Evolutionary conservation across 2,113 vertebrate species (phyloP), one percentile per base, ranked within the genome.

Genomic region (Maccullochella peelii): DNA sequence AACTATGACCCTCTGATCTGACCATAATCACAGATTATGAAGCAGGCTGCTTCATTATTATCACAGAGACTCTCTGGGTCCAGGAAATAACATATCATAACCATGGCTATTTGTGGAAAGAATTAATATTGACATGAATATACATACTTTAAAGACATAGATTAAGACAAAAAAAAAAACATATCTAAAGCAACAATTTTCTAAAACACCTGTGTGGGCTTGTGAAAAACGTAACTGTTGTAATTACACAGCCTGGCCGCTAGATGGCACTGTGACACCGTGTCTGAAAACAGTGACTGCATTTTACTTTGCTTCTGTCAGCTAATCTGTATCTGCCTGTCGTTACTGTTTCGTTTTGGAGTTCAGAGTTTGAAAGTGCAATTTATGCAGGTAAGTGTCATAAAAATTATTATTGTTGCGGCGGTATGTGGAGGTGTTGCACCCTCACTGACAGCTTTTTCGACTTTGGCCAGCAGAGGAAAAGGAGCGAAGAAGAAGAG

Each of bases 311-410:
- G 27, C 40, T 25, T 50, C 69, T 54, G 69, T 83, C 77, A 73
- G 67, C 42, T 52, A 0, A 52, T 68, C 42, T 6, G 42, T 2
- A 0, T 9, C 62, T 38, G 0, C 4, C 20, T 11, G 33, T 49
- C 4, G 10, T 5, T 14, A 1, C 21, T 8, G 68, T 62, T 8
- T 42, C 36, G 5, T 9, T 4, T 20, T 23, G 0, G n/a, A 65
- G 57, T 76, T 49, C 57, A 82, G 54, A 86, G 74, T 73, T 77
- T 83, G 11, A 80, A 67, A 76, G 75, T 86, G 38, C 58, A 47
- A 10, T 91, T 85, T 65, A 94, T 93, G 94, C 91, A 93, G 92
- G 94, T 89, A 65, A 88, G 92, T 12, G 62, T 18, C 33, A 69
- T 86, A 75, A 74, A 90, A 38, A 23, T 9, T 1, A 25, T 6